Percentiles rank a stretch among this genome's conserved stretches.
Evolutionary conservation across 23 tunicate genomes (phyloP).

Genomic region (Trididemnum miniatum): DNA sequence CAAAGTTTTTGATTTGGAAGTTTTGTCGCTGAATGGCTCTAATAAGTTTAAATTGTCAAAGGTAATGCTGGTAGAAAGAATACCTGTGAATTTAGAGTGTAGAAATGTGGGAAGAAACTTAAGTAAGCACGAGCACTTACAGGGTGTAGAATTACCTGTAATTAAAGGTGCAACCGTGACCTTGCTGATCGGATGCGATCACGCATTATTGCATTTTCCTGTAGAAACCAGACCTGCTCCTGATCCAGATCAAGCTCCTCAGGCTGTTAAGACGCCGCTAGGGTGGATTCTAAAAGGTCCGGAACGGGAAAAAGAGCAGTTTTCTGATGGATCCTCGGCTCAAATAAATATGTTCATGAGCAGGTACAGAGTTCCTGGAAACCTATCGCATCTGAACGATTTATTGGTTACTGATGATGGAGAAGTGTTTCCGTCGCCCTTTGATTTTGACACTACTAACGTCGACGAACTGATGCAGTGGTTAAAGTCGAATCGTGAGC

Average conservation of each 20-base stretch:
- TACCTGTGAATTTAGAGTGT: too few relatives aligned
- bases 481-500: neutral
- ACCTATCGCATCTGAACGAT: neutral
- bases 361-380: neutral
- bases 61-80: too few relatives aligned
- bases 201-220: neutral
- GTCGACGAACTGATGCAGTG: neutral
- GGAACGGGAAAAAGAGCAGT: too few relatives aligned
- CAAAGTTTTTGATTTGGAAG: neutral
- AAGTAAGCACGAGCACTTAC: conserved; percentile 6
- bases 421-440: neutral
- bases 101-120: too few relatives aligned
- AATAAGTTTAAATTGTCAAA: too few relatives aligned
- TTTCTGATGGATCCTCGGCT: too few relatives aligned
- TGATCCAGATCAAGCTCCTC: neutral
- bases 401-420: conserved; percentile 10
- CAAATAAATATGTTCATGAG: neutral
- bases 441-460: neutral
- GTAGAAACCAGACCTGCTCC: neutral
- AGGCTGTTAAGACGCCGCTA: conserved; percentile 8
- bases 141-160: conserved; percentile 10
- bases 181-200: conserved; percentile 23
- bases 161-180: conserved; percentile 24
- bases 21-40: neutral
- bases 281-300: conserved; percentile 33